Evolutionary conservation across 2,888 invertebrate genomes (phyloP), one percentile per base, ranked within the genome.

Genomic region (Plebejus melissa): DNA sequence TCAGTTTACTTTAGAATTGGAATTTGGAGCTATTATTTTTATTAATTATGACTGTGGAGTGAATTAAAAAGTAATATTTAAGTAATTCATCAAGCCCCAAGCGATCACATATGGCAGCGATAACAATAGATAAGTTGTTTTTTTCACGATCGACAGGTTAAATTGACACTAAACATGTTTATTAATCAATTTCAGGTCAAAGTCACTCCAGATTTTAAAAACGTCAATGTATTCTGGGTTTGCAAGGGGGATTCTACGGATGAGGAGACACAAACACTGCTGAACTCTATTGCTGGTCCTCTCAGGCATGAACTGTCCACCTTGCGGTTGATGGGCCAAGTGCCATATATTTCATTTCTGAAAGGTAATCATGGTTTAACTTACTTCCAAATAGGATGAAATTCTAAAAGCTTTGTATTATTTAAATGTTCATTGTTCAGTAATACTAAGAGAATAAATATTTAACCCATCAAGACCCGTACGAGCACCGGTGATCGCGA

Each of bases 291-390:
- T 79, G 95, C 95, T 0, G 95, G 95, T 0, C 84, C 89, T 7
- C 83, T 98, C 58, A 91, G 96, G 36, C 96, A 97, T 84, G 96
- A 97, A 83, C 89, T 98, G 3, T 95, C 96, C 1, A 95, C 96
- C 76, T 88, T 97, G 0, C 90, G 95, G 78, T 88, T 97, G 0
- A 96, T 97, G 94, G 97, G 97, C 11, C 93, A 95, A 79, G 95
- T 97, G 58, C 97, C 97, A 6, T 94, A 94, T 77, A 95, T 98
- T 76, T 84, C 91, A 60, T 98, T 98, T 93, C 94, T 97, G 1
- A 96, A 95, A 94, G 95, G 95, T 94, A 81, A 60, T 9, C 11
- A 11, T 60, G 28, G 6, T 60, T 28, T 60, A n/a, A 32, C 32
- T 4, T 4, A 54, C 4, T 3, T 54, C 16, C 54, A 4, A 54